Evolutionary conservation across 2,797 vertebrate genomes (phyloP).

Genomic region (Acipenser transmontanus): DNA sequence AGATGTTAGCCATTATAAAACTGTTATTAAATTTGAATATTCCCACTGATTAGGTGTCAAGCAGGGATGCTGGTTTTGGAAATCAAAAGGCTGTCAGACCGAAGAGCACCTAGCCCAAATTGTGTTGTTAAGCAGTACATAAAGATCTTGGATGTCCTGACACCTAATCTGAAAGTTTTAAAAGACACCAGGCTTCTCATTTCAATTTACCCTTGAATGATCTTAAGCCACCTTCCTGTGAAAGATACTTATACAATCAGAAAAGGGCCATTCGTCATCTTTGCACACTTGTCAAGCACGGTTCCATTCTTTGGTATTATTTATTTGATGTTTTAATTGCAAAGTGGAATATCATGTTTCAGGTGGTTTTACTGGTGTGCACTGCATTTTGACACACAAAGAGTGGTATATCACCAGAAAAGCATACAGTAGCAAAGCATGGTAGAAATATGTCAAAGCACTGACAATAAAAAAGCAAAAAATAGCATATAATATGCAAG

Average conservation of each 20-base stretch:
- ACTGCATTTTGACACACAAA: too few species aligned
- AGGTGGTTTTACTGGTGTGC: not conserved
- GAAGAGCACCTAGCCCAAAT: not conserved
- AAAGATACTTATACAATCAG: not conserved
- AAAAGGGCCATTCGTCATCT: slow-evolving; percentile 30
- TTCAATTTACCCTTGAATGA: slow-evolving; percentile 2
- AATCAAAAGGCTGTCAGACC: slow-evolving; percentile 1
- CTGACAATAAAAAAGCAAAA: too few species aligned
- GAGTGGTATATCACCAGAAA: too few species aligned
- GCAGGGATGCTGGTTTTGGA: not conserved
- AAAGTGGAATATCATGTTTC: slow-evolving; percentile 33
- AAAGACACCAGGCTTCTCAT: not conserved
- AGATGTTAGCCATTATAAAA: slow-evolving; percentile 5
- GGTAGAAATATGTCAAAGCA: too few species aligned
- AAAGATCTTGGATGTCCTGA: not conserved
- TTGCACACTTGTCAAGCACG: slow-evolving; percentile 25
- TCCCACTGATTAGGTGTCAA: not conserved
- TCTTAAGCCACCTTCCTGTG: slow-evolving; percentile 22
- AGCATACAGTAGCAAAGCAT: too few species aligned
- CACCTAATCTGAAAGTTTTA: not conserved
- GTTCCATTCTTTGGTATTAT: slow-evolving; percentile 26
- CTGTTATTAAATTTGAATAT: not conserved
- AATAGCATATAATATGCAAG: too few species aligned
- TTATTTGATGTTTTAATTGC: slow-evolving; percentile 42
- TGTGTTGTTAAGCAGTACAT: not conserved